These are phyloP conservation scores for Hydropotes inermis DNA, from an alignment of 2,113 vertebrate species.

Conservation along the genomic window DNA sequence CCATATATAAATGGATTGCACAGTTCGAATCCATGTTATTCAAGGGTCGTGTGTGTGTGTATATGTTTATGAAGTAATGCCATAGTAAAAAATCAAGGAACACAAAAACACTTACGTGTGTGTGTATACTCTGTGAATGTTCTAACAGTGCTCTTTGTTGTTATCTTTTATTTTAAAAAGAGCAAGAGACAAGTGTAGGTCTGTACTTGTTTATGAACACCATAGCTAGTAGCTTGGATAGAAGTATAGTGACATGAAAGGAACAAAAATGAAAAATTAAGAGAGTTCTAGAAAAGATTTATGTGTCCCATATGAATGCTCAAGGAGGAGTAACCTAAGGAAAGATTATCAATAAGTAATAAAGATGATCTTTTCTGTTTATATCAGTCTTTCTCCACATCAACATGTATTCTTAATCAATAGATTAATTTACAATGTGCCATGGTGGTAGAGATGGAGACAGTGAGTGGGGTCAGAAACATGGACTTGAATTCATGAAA, in stretches of 20 bases:
- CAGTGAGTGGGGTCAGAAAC: not conserved
- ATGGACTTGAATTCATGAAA: not conserved
- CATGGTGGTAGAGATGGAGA: not conserved
- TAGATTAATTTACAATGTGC: not conserved
- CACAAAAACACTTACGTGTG: not conserved
- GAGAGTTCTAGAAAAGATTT: not conserved
- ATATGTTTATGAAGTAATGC: not conserved
- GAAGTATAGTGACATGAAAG: not conserved
- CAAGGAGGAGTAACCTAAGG: not conserved
- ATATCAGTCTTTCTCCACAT: not conserved
- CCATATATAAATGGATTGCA: not conserved
- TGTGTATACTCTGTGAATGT: not conserved
- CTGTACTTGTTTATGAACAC: not conserved
- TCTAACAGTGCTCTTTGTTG: not conserved
- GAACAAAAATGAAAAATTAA: not conserved
- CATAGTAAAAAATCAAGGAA: not conserved
- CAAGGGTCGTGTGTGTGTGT: not conserved
- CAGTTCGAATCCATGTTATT: not conserved
- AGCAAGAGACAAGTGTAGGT: not conserved
- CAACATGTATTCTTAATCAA: not conserved
- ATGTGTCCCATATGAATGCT: not conserved
- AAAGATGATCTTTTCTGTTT: not conserved
- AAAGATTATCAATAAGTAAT: not conserved
- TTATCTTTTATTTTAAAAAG: not conserved
- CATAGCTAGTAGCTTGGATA: not conserved